phyloP scores from a whole-genome alignment of 2,797 vertebrate species.

The Furcifer pardalis region DNA sequence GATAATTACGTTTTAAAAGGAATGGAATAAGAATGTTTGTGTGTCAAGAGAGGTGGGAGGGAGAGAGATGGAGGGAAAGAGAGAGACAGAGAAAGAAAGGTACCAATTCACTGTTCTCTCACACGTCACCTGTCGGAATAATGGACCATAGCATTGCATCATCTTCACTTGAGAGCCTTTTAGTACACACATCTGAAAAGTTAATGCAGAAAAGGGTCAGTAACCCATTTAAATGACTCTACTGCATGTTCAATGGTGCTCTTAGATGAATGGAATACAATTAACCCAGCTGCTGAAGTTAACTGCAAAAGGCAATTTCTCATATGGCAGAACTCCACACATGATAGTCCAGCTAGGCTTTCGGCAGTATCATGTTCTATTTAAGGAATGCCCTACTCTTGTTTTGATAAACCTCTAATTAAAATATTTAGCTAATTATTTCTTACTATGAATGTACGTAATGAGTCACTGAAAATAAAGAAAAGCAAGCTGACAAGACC shows the following conservation, averaged over 20 bases:
- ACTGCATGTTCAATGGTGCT: not conserved
- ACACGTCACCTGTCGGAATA: conserved; percentile 39
- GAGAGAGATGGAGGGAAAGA: too few species aligned
- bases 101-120: conserved; percentile 12
- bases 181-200: conserved; percentile 35
- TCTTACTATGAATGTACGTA: conserved; percentile 44
- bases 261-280: conserved; percentile 53
- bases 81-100: not conserved
- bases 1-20: too few species aligned
- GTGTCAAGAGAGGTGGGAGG: too few species aligned
- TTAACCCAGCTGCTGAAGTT: conserved; percentile 45
- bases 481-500: conserved; percentile 37
- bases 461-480: conserved; percentile 57
- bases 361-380: conserved; percentile 25
- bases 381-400: conserved; percentile 22
- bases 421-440: conserved; percentile 57
- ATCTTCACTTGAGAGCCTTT: conserved; percentile 39
- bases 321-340: conserved; percentile 3
- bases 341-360: not conserved
- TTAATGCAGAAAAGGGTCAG: conserved; percentile 42
- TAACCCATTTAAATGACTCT: conserved; percentile 53
- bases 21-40: too few species aligned
- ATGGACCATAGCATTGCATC: not conserved
- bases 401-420: conserved; percentile 46
- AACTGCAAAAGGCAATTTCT: conserved; percentile 27